Conservation (phyloP, 2,113 vertebrate genomes). For the Oxygymnocypris stewartii region DNA sequence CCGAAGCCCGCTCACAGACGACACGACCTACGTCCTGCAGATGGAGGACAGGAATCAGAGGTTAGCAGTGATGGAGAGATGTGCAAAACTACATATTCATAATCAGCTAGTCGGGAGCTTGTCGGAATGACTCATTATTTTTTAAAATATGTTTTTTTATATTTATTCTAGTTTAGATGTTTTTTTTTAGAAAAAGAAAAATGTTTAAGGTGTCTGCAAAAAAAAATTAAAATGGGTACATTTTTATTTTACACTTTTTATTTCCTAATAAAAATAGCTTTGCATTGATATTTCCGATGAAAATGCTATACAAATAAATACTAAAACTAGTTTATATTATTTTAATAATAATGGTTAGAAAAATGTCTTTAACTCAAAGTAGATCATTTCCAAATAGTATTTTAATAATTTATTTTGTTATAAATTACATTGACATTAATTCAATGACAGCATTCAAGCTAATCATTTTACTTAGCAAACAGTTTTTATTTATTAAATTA, state of each 20-base stretch:
- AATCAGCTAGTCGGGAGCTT: background rate
- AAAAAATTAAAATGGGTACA: too few species aligned
- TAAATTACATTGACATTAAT: too few species aligned
- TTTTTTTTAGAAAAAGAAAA: background rate
- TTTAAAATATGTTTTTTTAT: background rate
- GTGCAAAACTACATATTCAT: background rate
- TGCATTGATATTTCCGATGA: background rate
- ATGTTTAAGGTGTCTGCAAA: too few species aligned
- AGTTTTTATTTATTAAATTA: too few species aligned
- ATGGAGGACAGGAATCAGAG: slow-evolving; percentile 94
- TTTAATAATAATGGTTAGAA: too few species aligned
- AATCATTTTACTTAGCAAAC: too few species aligned
- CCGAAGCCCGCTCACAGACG: slow-evolving; percentile 75
- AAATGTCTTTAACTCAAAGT: too few species aligned
- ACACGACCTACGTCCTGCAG: slow-evolving; percentile 88
- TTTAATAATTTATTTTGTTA: too few species aligned
- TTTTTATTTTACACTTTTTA: too few species aligned
- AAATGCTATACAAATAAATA: background rate
- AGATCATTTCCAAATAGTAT: too few species aligned
- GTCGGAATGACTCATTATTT: background rate
- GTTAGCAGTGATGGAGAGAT: slow-evolving; percentile 65
- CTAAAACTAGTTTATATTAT: too few species aligned
- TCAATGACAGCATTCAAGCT: too few species aligned
- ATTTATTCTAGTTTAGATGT: background rate
- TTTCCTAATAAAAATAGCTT: background rate